Base-by-base conservation (phyloP, 2,888 invertebrate genomes). In the Abrostola tripartita region DNA sequence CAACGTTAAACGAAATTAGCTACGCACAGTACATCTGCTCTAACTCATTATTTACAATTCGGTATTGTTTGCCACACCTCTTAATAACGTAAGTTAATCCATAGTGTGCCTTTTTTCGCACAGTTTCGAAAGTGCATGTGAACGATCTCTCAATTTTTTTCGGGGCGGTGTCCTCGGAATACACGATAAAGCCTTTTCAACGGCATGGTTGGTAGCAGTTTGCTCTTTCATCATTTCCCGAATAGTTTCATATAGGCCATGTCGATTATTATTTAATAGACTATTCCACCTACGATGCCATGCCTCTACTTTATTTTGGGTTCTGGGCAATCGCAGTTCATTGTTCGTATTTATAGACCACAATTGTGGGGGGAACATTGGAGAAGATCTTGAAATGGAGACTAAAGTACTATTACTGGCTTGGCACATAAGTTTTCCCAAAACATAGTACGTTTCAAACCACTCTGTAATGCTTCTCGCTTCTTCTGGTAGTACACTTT, bases 331-430 rank as follows among this genome's bases (percentile, higher is more conserved):
- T 37, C 55, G 42, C 42, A 51, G 50, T 41, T 37, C 37, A 50
- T 61, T 61, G 35, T 37, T 61, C 49, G 35, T 8, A 37, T 40
- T 36, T 11, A 61, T 47, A 50, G 61, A 61, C 51, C 61, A 61
- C 55, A 61, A n/a, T 37, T 36, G 37, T 42, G 55, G 61, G 37
- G 51, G 55, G n/a, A 61, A 55, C 41, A 61, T 54, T n/a, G 61
- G 61, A 37, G 49, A 37, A 42, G 49, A 62, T 37, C 52, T 41
- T 42, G 56, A 36, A 52, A 50, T 56, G n/a, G n/a, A n/a, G 10
- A 56, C 44, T 44, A 44, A 44, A 44, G 42, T 42, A 36, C 37
- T 54, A 54, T 54, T 54, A 44, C 41, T 14, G 36, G 51, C 41
- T 6, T 59, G 40, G 11, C 12, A 56, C 10, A 37, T 11, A 37